phyloP scores from a whole-genome alignment of 2,888 invertebrate species.

The Cheilosia soror region DNA sequence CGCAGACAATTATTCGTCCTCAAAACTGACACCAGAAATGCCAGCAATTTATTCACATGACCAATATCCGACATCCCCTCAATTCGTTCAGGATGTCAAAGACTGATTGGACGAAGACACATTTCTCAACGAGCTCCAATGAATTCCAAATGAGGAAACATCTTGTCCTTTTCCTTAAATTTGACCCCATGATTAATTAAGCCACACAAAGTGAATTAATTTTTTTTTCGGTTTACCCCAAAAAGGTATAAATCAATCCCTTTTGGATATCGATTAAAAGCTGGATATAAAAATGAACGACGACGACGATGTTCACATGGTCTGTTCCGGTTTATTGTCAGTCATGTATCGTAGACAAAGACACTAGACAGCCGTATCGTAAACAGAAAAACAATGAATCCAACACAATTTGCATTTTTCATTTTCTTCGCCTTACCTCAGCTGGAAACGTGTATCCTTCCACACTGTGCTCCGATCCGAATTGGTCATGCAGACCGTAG shows the following conservation, averaged over 20 bases:
- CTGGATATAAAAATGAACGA: slow-evolving; percentile 1
- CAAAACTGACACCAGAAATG: slow-evolving; percentile 49
- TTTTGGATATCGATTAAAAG: slow-evolving; percentile 54
- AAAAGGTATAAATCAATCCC: slow-evolving; percentile 56
- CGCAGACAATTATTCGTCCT: slow-evolving; percentile 65
- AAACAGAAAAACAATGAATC: slow-evolving; percentile 17
- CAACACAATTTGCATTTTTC: slow-evolving; percentile 23
- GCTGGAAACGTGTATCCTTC: slow-evolving; percentile 98
- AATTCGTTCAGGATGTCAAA: slow-evolving; percentile 23
- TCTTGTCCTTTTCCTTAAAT: slow-evolving; percentile 34
- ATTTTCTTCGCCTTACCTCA: slow-evolving; percentile 88
- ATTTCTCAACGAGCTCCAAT: slow-evolving; percentile 50
- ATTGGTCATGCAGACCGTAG: slow-evolving; percentile 95
- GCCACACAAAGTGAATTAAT: slow-evolving; percentile 69
- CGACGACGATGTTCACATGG: background rate
- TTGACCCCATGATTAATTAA: slow-evolving; percentile 72
- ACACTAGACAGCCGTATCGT: too few species aligned
- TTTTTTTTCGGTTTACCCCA: background rate
- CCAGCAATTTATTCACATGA: slow-evolving; percentile 47
- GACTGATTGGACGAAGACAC: slow-evolving; percentile 63
- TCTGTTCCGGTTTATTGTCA: background rate
- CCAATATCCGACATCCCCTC: slow-evolving; percentile 8
- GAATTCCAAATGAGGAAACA: slow-evolving; percentile 63
- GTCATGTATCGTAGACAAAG: slow-evolving; percentile 5
- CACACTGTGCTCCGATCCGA: slow-evolving; percentile 98